Conservation (phyloP, 2,888 invertebrate species). For the Leptothorax acervorum region DNA sequence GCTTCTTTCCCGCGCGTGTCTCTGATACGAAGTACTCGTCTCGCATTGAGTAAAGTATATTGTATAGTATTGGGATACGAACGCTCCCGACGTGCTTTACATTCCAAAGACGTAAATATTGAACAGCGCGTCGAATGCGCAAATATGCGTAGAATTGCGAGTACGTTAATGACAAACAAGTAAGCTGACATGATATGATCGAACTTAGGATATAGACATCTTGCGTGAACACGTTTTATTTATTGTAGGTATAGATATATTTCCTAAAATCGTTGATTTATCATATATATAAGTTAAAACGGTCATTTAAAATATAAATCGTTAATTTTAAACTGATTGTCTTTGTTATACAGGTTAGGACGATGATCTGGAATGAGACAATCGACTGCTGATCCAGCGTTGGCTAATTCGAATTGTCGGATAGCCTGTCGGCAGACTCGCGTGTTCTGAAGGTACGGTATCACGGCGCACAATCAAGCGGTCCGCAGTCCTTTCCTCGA, state of each 20-base stretch:
- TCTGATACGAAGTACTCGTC: conserved; percentile 35
- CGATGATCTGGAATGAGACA: neutral
- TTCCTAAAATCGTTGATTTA: neutral
- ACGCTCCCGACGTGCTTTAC: conserved; percentile 30
- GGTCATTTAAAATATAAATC: neutral
- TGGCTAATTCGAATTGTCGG: conserved; percentile 6
- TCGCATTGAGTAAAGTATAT: conserved; percentile 38
- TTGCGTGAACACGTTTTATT: neutral
- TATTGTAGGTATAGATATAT: no score
- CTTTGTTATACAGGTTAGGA: neutral
- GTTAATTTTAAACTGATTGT: neutral
- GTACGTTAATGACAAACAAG: neutral
- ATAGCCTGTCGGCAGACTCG: neutral
- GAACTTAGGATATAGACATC: neutral
- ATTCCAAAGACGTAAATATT: conserved; percentile 6
- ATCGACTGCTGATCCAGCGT: conserved; percentile 5
- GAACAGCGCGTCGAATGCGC: neutral
- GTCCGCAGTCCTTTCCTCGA: neutral
- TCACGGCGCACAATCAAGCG: conserved; percentile 12
- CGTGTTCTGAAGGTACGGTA: neutral
- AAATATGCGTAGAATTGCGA: neutral
- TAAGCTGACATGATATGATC: neutral
- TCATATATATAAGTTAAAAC: neutral
- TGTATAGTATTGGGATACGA: conserved; percentile 34
- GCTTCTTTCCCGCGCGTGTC: conserved; percentile 38